Percentiles rank a stretch among this genome's conserved stretches.
Conservation (phyloP, 2,113 vertebrate species). For the Callocephalon fimbriatum region DNA sequence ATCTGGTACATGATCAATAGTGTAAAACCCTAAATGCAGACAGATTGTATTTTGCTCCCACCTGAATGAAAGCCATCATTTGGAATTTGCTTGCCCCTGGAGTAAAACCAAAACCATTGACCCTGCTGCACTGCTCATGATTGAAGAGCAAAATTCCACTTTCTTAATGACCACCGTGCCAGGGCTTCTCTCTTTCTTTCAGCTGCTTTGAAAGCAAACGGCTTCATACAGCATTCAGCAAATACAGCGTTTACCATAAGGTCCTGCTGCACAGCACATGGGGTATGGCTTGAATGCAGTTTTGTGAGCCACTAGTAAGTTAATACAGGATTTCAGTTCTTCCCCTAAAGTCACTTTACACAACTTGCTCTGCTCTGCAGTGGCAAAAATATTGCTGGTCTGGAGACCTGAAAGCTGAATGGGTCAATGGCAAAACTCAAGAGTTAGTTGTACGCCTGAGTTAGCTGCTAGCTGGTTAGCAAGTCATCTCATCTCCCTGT, state of each 20-base stretch:
- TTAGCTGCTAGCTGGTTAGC: neutral
- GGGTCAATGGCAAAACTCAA: neutral
- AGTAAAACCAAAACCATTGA: neutral
- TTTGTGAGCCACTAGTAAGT: neutral
- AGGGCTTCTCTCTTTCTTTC: neutral
- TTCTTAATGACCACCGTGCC: rapidly evolving
- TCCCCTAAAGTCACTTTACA: neutral
- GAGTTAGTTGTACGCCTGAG: rapidly evolving
- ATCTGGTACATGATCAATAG: neutral
- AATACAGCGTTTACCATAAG: rapidly evolving
- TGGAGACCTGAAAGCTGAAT: neutral
- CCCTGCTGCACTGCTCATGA: neutral
- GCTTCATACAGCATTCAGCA: neutral
- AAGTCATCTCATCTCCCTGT: neutral
- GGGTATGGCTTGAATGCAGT: neutral
- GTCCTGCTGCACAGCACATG: rapidly evolving
- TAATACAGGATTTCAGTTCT: neutral
- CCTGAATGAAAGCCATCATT: neutral
- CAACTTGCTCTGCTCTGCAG: neutral
- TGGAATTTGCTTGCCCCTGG: neutral
- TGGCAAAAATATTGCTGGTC: neutral
- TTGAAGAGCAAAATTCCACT: neutral
- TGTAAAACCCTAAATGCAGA: neutral
- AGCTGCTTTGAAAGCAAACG: neutral
- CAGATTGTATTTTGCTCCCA: neutral